A percentile compares a stretch with the other conserved stretches of the same genome.
These are phyloP conservation scores for Fregata magnificens DNA, from an alignment of 2,113 vertebrate genomes.

Conservation along the genomic window DNA sequence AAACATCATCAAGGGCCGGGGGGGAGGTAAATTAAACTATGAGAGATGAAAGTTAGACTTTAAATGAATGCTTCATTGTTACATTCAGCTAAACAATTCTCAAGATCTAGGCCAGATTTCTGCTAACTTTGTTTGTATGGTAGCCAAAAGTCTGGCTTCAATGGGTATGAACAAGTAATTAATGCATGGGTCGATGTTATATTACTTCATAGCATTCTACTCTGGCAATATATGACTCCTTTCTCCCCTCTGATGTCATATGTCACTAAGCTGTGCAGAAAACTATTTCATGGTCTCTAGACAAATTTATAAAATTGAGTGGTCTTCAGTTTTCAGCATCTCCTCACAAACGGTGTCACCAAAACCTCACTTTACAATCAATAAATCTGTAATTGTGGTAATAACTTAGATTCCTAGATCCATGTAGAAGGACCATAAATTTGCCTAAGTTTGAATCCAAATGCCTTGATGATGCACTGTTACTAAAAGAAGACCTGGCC, in stretches of 20 bases:
- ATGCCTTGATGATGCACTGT: not conserved
- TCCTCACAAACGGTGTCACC: not conserved
- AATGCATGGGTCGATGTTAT: not conserved
- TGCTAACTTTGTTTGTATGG: not conserved
- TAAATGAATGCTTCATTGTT: not conserved
- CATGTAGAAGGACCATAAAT: not conserved
- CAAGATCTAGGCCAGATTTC: not conserved
- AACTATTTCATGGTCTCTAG: not conserved
- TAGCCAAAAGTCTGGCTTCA: not conserved
- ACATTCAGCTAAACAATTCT: not conserved
- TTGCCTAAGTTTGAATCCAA: not conserved
- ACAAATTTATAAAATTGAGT: not conserved
- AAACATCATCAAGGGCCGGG: too few species aligned
- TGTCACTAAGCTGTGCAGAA: not conserved
- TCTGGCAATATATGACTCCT: not conserved
- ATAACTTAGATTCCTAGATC: not conserved
- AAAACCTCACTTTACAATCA: not conserved
- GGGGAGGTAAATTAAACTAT: not conserved
- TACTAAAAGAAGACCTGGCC: not conserved
- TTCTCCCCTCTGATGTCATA: not conserved
- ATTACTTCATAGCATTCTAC: not conserved
- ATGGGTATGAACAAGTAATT: not conserved
- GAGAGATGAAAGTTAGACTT: not conserved
- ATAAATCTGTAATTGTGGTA: not conserved
- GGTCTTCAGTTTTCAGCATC: not conserved